These are phyloP conservation scores for Drosophila burlai DNA, from an alignment of 1,140 invertebrate species.

Conservation along the genomic window DNA sequence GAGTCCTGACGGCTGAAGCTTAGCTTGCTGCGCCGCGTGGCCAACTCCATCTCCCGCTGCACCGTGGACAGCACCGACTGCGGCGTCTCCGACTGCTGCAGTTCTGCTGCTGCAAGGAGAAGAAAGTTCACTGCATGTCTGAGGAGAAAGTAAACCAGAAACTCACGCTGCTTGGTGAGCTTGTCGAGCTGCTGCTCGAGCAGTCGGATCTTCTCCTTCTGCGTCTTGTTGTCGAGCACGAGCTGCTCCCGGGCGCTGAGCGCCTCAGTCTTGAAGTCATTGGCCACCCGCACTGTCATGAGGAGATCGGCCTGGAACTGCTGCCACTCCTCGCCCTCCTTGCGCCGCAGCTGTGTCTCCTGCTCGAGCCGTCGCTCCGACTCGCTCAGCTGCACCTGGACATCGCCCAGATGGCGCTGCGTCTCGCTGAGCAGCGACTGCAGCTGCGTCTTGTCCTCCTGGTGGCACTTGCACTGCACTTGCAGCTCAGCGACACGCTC, in stretches of 20 bases:
- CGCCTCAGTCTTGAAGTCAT: constrained; percentile 96
- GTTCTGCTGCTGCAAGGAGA: constrained; percentile 53
- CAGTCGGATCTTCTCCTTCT: constrained; percentile 91
- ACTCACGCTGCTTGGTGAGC: constrained; percentile 85
- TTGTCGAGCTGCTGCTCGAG: constrained; percentile 93
- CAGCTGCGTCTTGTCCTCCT: constrained; percentile 91
- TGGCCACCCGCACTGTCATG: constrained; percentile 96
- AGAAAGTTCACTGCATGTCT: not conserved
- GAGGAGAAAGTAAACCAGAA: not conserved
- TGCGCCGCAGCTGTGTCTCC: constrained; percentile 87
- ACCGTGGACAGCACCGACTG: constrained; percentile 86
- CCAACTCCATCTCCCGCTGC: constrained; percentile 86
- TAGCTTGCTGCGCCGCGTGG: constrained; percentile 87
- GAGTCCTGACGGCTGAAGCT: constrained; percentile 89
- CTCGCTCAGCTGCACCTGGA: constrained; percentile 86
- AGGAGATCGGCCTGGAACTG: constrained; percentile 97
- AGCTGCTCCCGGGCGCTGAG: constrained; percentile 93
- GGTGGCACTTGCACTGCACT: constrained; percentile 89
- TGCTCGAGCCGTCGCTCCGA: constrained; percentile 88
- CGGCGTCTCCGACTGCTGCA: constrained; percentile 86
- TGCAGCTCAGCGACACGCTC: constrained; percentile 91
- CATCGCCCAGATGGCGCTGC: constrained; percentile 89
- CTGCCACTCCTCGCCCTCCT: constrained; percentile 94
- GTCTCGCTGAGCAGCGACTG: constrained; percentile 89
- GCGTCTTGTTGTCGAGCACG: constrained; percentile 92